phyloP scores from a whole-genome alignment of 1,140 invertebrate species.

The Antheraea pernyi region DNA sequence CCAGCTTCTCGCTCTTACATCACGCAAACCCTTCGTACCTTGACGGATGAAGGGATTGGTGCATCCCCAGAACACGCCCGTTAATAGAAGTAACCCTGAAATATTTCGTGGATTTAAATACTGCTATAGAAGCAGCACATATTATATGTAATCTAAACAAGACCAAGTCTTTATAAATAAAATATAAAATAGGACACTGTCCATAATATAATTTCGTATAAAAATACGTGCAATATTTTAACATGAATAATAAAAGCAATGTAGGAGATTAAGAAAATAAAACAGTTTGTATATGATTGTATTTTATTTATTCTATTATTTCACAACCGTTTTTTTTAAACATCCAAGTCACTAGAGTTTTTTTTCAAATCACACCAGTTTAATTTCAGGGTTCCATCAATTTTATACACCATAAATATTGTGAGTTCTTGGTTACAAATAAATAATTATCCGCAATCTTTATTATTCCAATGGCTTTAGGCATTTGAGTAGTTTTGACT shows the following conservation, averaged over 20 bases:
- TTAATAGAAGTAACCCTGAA: slow-evolving; percentile 52
- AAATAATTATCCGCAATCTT: too few species aligned
- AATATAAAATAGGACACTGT: background rate
- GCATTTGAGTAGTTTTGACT: too few species aligned
- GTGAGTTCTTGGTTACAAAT: too few species aligned
- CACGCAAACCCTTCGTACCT: slow-evolving; percentile 81
- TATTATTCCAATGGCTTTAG: too few species aligned
- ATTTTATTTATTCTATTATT: background rate
- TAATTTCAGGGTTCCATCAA: too few species aligned
- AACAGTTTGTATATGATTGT: background rate
- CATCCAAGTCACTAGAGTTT: too few species aligned
- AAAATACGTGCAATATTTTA: slow-evolving; percentile 1
- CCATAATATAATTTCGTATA: background rate
- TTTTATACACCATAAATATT: too few species aligned
- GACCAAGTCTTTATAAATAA: background rate
- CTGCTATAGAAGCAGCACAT: background rate
- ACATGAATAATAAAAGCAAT: background rate
- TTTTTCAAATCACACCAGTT: too few species aligned
- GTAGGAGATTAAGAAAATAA: background rate
- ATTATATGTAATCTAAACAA: background rate
- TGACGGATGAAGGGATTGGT: slow-evolving; percentile 85
- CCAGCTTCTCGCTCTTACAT: slow-evolving; percentile 72
- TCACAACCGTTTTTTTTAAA: background rate
- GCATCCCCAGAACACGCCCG: slow-evolving; percentile 81
- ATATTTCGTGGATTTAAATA: background rate